Evolutionary conservation across 2,888 invertebrate genomes (phyloP), one percentile per base, ranked within the genome.

Genomic region (Mycalesis mineus): DNA sequence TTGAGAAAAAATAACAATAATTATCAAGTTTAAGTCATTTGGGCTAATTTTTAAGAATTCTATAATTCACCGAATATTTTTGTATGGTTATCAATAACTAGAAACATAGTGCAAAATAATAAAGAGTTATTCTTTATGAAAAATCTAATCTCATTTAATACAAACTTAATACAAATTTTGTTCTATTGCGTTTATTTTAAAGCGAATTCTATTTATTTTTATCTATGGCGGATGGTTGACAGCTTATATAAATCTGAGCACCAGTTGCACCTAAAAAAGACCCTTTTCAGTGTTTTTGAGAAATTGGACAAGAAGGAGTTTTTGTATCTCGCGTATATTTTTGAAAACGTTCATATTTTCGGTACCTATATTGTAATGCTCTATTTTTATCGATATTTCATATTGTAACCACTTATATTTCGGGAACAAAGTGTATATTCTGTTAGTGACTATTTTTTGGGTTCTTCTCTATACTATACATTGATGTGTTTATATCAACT

Each of bases 221-320:
- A 13, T 31, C 29, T 45, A 29, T 45, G 44, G 44, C 29, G 4
- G 8, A 13, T 15, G 9, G 8, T 28, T 7, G 11, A n/a, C 2
- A 36, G 11, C 6, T 7, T n/a, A 48, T 5, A 3, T 17, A 17
- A 17, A 6, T 13, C 7, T 14, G 7, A 7, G 3, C 39, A 54
- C 41, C 41, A 14, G 41, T 41, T 17, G 29, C 48, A 1, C 60
- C 57, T 14, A 61, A 66, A 75, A 80, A 76, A 58, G 69, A 72
- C 73, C 72, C 69, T 66, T 53, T 40, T 58, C 51, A 61, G 49
- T 57, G 42, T 61, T 65, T 57, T 63, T 56, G 49, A 47, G 52
- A 28, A 55, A 45, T 29, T 17, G 28, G 31, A 37, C 15, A 39
- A 29, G 39, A 28, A 11, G 44, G 42, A 42, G 29, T 60, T 56